A percentile compares a stretch with the other conserved stretches of the same genome.
These are phyloP conservation scores for Scaptomyza flava DNA, from an alignment of 2,888 invertebrate genomes.

Conservation along the genomic window DNA sequence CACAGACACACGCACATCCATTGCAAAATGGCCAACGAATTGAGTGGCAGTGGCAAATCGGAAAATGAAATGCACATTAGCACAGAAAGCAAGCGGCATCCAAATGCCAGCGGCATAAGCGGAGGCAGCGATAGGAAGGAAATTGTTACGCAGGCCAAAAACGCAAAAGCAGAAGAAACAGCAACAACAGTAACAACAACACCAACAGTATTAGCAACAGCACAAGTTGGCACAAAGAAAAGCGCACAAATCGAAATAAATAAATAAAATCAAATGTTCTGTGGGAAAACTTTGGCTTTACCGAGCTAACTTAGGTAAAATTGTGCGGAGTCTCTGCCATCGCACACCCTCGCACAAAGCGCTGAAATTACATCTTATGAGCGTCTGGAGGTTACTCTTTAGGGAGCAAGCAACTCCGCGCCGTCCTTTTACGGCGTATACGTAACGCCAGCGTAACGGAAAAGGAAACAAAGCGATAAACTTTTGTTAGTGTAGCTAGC, in stretches of 20 bases:
- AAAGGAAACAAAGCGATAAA: constrained; percentile 79
- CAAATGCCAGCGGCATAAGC: constrained; percentile 31
- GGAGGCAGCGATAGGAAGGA: constrained; percentile 54
- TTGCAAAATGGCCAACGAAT: constrained; percentile 69
- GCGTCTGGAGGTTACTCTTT: constrained; percentile 70
- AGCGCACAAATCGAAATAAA: constrained; percentile 74
- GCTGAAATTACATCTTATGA: constrained; percentile 77
- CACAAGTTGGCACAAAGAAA: constrained; percentile 26
- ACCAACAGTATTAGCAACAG: constrained; percentile 15
- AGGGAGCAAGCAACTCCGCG: constrained; percentile 31
- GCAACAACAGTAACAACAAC: constrained; percentile 11
- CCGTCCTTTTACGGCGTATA: constrained; percentile 30
- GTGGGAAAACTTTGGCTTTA: constrained; percentile 65
- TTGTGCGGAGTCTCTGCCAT: constrained; percentile 23
- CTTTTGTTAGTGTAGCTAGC: constrained; percentile 69
- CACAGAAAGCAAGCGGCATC: constrained; percentile 15
- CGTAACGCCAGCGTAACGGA: constrained; percentile 68
- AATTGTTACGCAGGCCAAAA: constrained; percentile 66
- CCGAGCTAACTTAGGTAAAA: constrained; percentile 55
- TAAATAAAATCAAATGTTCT: constrained; percentile 76
- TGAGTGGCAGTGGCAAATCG: constrained; percentile 67
- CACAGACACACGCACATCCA: constrained; percentile 7
- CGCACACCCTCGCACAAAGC: constrained; percentile 16
- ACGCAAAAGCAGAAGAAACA: constrained; percentile 20
- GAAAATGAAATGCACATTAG: constrained; percentile 81